Evolutionary conservation across 2,888 invertebrate species (phyloP).

Genomic region (Malacosoma neustria): DNA sequence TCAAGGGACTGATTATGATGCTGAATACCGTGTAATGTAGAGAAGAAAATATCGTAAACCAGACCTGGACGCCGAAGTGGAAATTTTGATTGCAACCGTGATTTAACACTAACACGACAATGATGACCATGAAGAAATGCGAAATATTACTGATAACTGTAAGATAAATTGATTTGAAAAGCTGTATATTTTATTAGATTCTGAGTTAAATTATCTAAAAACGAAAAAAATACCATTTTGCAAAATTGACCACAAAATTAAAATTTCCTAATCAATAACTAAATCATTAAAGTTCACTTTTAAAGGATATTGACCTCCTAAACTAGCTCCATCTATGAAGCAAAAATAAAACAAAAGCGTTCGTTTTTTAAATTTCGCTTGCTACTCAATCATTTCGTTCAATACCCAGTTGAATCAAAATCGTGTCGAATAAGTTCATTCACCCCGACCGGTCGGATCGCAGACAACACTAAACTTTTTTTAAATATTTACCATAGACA

Average conservation of each 20-base stretch:
- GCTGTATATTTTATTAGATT: too few relatives aligned
- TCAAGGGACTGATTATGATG: too few relatives aligned
- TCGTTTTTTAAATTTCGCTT: background rate
- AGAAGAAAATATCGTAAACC: background rate
- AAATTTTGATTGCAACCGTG: background rate
- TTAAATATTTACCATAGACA: background rate
- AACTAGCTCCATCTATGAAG: background rate
- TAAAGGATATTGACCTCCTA: background rate
- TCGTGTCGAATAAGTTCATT: conserved; percentile 40
- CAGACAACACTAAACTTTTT: conserved; percentile 4
- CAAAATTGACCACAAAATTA: too few relatives aligned
- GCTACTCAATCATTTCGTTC: conserved; percentile 2
- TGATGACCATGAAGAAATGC: too few relatives aligned
- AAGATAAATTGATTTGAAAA: too few relatives aligned
- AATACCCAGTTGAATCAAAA: conserved; percentile 8
- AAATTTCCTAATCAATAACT: too few relatives aligned
- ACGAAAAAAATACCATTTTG: too few relatives aligned
- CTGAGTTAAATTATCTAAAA: too few relatives aligned
- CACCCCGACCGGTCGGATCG: conserved; percentile 39
- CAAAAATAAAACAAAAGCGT: conserved; percentile 1
- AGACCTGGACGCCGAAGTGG: too few relatives aligned
- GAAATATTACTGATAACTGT: too few relatives aligned
- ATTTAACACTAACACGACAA: background rate
- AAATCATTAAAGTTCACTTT: background rate
- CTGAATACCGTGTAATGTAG: background rate